These are phyloP conservation scores for Falco berigora DNA, from an alignment of 2,797 vertebrate species.

Conservation along the genomic window DNA sequence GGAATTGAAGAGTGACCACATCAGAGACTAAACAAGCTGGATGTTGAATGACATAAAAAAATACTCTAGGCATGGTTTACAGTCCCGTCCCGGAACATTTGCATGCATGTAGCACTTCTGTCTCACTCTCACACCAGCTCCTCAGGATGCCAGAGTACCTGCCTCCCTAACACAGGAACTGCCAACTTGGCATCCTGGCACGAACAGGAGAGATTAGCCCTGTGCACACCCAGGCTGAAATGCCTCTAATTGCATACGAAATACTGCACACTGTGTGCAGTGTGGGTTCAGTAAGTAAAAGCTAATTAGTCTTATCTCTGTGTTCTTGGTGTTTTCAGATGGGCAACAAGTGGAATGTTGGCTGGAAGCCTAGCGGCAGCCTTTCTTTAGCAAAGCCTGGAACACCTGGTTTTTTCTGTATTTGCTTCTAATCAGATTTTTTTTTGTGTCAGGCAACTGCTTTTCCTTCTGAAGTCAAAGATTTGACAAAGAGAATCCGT, in stretches of 20 bases:
- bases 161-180: neutral
- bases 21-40: neutral
- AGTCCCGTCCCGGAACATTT: neutral
- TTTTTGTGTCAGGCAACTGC: slow-evolving; percentile 79
- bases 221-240: neutral
- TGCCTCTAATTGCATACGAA: neutral
- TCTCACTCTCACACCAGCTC: neutral
- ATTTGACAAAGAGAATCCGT: slow-evolving; percentile 92
- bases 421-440: neutral
- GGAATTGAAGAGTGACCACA: neutral
- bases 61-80: neutral
- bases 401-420: neutral
- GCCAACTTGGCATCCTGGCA: neutral
- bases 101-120: neutral
- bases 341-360: neutral
- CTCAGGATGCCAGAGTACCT: neutral
- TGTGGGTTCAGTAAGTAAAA: neutral
- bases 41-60: neutral
- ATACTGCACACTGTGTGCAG: neutral
- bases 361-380: neutral
- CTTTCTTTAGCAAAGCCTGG: neutral
- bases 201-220: neutral
- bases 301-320: neutral
- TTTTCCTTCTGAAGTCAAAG: slow-evolving; percentile 93
- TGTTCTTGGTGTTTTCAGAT: neutral